Percentiles rank a stretch among this genome's conserved stretches.
phyloP scores from a whole-genome alignment of 2,797 vertebrate genomes.

The Kryptopterus vitreolus region DNA sequence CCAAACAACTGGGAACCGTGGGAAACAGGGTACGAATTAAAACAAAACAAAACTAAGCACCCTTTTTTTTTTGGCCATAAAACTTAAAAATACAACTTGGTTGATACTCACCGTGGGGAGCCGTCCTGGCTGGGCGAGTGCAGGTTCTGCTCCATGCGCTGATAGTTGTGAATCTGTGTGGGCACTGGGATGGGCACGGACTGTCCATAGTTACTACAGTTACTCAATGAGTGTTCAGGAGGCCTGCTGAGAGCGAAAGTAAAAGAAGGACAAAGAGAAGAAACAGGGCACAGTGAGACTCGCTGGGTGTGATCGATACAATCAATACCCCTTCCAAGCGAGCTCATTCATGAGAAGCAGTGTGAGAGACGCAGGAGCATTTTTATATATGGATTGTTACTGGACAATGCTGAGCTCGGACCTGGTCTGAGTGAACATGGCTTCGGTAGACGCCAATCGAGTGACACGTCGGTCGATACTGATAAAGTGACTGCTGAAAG shows the following conservation, averaged over 20 bases:
- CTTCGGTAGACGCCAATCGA: neutral
- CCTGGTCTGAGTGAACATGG: neutral
- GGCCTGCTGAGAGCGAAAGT: constrained; percentile 71
- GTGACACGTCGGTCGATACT: neutral
- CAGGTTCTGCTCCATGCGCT: constrained; percentile 93
- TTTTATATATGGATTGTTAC: neutral
- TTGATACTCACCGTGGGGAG: constrained; percentile 76
- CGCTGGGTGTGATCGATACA: neutral
- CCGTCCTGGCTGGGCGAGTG: constrained; percentile 76
- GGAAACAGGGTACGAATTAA: neutral
- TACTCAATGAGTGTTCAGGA: constrained; percentile 78
- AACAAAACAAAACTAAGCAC: neutral
- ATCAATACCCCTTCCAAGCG: neutral
- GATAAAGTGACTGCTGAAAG: neutral
- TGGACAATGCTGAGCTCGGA: neutral
- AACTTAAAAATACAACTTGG: neutral
- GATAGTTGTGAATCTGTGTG: constrained; percentile 93
- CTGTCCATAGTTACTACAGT: constrained; percentile 76
- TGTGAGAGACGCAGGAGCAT: neutral
- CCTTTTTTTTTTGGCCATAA: neutral
- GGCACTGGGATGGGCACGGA: constrained; percentile 95
- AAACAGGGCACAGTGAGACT: neutral
- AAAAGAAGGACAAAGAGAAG: neutral
- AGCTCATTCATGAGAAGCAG: neutral
- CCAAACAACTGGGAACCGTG: neutral